Evolutionary conservation across 2,888 invertebrate genomes (phyloP).

Genomic region (Cordilura impudica): DNA sequence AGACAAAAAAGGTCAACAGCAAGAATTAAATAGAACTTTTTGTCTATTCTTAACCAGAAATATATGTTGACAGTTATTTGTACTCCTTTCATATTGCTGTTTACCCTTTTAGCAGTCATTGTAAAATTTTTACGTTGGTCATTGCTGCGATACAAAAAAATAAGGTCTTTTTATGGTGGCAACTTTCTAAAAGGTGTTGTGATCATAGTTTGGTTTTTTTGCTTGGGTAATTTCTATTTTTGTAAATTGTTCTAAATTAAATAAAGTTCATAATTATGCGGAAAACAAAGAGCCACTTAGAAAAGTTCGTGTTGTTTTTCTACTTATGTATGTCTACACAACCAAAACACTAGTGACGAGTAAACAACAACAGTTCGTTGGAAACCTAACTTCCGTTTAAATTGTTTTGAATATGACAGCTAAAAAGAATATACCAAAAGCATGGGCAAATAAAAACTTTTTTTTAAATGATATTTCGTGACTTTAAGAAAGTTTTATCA

Average conservation of each 20-base stretch:
- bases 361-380: conserved; percentile 56
- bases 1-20: not conserved
- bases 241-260: conserved; percentile 54
- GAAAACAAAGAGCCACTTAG: conserved; percentile 44
- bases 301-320: conserved; percentile 37
- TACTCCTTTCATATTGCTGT: conserved; percentile 16
- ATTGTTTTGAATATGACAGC: conserved; percentile 49
- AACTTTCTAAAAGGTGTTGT: conserved; percentile 55
- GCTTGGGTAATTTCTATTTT: conserved; percentile 24
- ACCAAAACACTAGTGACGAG: not conserved
- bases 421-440: conserved; percentile 4
- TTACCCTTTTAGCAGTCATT: not conserved
- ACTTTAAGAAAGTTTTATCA: conserved; percentile 8
- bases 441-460: not conserved
- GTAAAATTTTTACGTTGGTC: not conserved
- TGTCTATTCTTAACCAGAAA: conserved; percentile 30
- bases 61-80: conserved; percentile 55
- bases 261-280: conserved; percentile 59
- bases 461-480: conserved; percentile 8
- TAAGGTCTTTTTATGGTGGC: conserved; percentile 27
- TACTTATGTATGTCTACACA: not conserved
- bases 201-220: conserved; percentile 15
- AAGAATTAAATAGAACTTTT: conserved; percentile 30
- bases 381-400: conserved; percentile 56
- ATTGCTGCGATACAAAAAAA: conserved; percentile 2